phyloP scores from a whole-genome alignment of 1,140 invertebrate genomes.

The Tetramorium alpestre region DNA sequence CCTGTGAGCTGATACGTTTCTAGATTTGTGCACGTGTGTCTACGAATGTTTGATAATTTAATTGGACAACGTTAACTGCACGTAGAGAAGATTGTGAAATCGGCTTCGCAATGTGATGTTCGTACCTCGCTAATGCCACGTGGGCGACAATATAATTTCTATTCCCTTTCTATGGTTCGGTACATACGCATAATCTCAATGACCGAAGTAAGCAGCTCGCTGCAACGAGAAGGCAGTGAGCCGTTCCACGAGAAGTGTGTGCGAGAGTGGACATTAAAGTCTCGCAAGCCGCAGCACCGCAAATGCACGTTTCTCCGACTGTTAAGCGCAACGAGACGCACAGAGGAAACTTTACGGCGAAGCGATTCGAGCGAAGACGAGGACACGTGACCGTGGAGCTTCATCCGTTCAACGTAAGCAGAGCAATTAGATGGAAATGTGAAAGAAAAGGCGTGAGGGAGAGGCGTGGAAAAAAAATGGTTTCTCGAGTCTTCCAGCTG shows the following conservation, averaged over 20 bases:
- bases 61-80: neutral
- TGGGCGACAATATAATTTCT: neutral
- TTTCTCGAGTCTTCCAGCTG: slow-evolving; percentile 72
- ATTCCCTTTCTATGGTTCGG: neutral
- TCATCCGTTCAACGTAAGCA: slow-evolving; percentile 59
- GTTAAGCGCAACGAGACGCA: slow-evolving; percentile 44
- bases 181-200: slow-evolving; percentile 28
- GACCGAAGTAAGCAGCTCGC: slow-evolving; percentile 1
- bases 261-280: slow-evolving; percentile 41
- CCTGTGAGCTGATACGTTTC: neutral
- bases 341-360: slow-evolving; percentile 53
- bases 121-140: neutral
- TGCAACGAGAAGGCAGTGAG: slow-evolving; percentile 7
- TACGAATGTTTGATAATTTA: neutral
- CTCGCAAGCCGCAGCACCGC: slow-evolving; percentile 25
- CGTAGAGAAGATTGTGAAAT: neutral
- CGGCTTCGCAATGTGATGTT: neutral
- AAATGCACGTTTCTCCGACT: slow-evolving; percentile 64
- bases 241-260: neutral
- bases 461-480: slow-evolving; percentile 75
- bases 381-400: slow-evolving; percentile 60
- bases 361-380: slow-evolving; percentile 56
- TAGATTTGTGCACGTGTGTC: neutral
- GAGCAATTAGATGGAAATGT: slow-evolving; percentile 71
- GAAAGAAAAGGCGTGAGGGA: slow-evolving; percentile 58